phyloP scores from a whole-genome alignment of 2,113 vertebrate genomes.

The Chionodraco myersi region DNA sequence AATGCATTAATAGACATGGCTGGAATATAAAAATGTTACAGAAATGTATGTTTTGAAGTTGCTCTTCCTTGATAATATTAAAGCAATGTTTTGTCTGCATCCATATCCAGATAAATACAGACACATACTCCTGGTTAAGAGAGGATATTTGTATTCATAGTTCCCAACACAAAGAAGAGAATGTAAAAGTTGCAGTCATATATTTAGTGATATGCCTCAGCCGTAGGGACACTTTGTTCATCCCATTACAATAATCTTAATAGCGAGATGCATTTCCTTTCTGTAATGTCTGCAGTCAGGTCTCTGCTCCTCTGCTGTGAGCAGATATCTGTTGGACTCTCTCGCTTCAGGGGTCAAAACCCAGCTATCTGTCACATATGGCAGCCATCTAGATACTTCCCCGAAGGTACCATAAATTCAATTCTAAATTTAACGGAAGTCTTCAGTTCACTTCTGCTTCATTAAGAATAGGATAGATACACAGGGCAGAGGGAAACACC shows the following conservation, averaged over 20 bases:
- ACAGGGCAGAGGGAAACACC: slow-evolving; percentile 37
- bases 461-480: slow-evolving; percentile 47
- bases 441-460: slow-evolving; percentile 45
- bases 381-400: slow-evolving; percentile 58
- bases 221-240: slow-evolving; percentile 31
- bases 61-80: background rate
- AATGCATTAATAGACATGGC: too few species aligned
- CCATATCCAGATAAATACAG: background rate
- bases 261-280: slow-evolving; percentile 41
- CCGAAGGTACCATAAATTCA: slow-evolving; percentile 51
- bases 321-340: slow-evolving; percentile 58
- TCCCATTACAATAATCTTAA: slow-evolving; percentile 50
- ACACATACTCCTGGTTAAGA: background rate
- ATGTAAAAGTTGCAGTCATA: slow-evolving; percentile 2
- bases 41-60: too few species aligned
- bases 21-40: background rate
- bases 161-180: slow-evolving; percentile 2
- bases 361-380: slow-evolving; percentile 64
- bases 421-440: slow-evolving; percentile 46
- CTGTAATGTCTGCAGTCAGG: slow-evolving; percentile 54
- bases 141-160: slow-evolving; percentile 2
- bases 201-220: slow-evolving; percentile 20
- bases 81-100: background rate
- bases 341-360: slow-evolving; percentile 62
- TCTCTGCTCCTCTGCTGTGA: slow-evolving; percentile 46